Evolutionary conservation across 2,113 vertebrate genomes (phyloP), one percentile per base, ranked within the genome.

Genomic region (Procavia capensis): DNA sequence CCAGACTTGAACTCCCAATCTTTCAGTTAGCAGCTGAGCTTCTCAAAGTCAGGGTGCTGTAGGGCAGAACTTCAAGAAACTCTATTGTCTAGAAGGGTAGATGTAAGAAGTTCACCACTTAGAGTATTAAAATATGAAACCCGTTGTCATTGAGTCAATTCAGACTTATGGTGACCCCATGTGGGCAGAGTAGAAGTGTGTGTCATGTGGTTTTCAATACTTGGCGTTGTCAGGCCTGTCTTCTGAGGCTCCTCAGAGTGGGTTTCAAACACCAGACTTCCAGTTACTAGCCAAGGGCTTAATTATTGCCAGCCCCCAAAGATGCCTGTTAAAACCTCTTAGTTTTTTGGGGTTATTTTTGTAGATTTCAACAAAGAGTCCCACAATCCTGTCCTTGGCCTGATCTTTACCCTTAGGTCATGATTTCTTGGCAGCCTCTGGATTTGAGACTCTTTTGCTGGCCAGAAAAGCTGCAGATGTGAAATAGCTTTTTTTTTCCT

Each of bases 391-490:
- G 50, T 3, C 3, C 63, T 91, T 90, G 70, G 66, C 92, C 57
- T 61, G 27, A 75, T 95, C 36, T 90, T 47, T 41, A 89, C 50
- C 39, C 39, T 22, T 17, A 89, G 6, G 43, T 68, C 72, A n/a
- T 79, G 16, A 70, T 90, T 97, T 75, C 63, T 82, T 83, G 47
- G 59, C 24, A 85, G 31, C 2, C 17, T 54, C 63, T 86, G 63
- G n/a, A 54, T 90, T 74, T 90, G 76, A 79, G 31, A 57, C 47
- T 78, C 45, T 90, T 66, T 89, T 86, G 22, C 64, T 90, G 82
- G 39, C 36, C 34, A 41, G 68, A 90, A 19, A 64, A 57, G 68
- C 17, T 41, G 63, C 29, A 31, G 16, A 64, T 92, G 50, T 13
- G 10, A 72, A 57, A 59, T 74, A 0, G 0, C 64, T 45, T 2